Conservation (phyloP, 2,888 invertebrate genomes). For the Neoaliturus tenellus region DNA sequence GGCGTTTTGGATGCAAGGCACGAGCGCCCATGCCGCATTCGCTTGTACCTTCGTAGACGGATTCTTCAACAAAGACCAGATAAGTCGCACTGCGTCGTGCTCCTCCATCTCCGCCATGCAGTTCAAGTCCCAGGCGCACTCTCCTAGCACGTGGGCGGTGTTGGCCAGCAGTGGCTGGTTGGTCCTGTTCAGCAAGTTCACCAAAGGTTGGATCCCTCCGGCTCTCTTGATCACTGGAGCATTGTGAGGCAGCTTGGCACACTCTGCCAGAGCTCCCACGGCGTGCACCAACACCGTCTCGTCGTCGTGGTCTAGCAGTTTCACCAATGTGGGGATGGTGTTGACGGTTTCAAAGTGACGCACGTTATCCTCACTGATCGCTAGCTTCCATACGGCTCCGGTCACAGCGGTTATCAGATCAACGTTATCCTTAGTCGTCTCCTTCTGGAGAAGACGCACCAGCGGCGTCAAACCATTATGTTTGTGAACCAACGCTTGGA, state of each 20-base stretch:
- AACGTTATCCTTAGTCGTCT: constrained; percentile 80
- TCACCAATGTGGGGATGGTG: constrained; percentile 83
- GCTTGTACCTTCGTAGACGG: constrained; percentile 88
- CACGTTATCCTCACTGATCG: constrained; percentile 88
- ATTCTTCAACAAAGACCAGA: constrained; percentile 96
- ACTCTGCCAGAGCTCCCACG: constrained; percentile 92
- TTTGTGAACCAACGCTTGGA: constrained; percentile 89
- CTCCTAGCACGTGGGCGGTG: constrained; percentile 88
- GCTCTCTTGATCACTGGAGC: constrained; percentile 81
- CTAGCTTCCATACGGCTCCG: constrained; percentile 97
- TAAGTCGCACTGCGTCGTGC: constrained; percentile 92
- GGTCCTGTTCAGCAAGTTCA: constrained; percentile 90
- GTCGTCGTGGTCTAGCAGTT: constrained; percentile 86
- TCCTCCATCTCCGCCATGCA: constrained; percentile 90
- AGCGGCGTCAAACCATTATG: constrained; percentile 92
- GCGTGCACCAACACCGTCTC: constrained; percentile 91
- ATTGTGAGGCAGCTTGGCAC: constrained; percentile 87
- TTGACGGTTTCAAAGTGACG: constrained; percentile 83
- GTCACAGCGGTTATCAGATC: constrained; percentile 89
- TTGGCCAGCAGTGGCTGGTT: constrained; percentile 91
- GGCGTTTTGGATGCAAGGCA: constrained; percentile 93
- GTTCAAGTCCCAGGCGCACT: constrained; percentile 86
- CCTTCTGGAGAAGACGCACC: constrained; percentile 83
- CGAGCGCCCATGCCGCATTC: constrained; percentile 93
- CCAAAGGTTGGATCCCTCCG: constrained; percentile 86